Percentiles rank a stretch among this genome's conserved stretches.
phyloP scores from a whole-genome alignment of 2,888 invertebrate species.

The Ischnura elegans region DNA sequence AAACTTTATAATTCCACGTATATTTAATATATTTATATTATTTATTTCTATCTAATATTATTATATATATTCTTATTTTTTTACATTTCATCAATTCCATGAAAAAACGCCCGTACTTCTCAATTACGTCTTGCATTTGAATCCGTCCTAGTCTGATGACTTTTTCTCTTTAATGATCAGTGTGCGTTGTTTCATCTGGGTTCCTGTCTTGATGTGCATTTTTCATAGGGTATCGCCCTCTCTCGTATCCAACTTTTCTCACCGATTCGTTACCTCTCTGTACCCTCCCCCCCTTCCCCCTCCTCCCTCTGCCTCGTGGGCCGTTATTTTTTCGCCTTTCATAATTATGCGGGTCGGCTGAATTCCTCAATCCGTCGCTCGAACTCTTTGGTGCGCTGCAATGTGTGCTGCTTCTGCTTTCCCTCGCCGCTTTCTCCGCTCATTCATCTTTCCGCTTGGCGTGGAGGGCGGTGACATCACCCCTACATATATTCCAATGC shows the following conservation, averaged over 20 bases:
- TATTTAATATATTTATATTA: too few species aligned
- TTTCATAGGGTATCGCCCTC: not conserved
- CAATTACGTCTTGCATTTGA: not conserved
- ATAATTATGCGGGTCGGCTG: not conserved
- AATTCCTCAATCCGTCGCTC: not conserved
- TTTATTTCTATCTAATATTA: too few species aligned
- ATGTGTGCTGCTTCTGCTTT: not conserved
- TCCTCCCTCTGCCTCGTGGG: not conserved
- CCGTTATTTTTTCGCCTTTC: not conserved
- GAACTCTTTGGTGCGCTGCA: not conserved
- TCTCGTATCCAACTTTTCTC: not conserved
- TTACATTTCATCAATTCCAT: not conserved
- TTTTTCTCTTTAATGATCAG: not conserved
- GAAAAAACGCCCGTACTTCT: too few species aligned
- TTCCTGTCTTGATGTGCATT: not conserved
- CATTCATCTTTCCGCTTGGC: not conserved
- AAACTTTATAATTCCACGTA: too few species aligned
- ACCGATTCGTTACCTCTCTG: too few species aligned
- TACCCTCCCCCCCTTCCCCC: not conserved
- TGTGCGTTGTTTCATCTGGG: not conserved
- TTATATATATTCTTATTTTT: too few species aligned
- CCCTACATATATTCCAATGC: not conserved
- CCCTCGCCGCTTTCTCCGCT: not conserved
- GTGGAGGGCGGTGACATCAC: constrained; percentile 39
- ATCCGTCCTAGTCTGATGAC: not conserved